These are phyloP conservation scores for Rhabdomys dilectus DNA, from an alignment of 2,113 vertebrate species.

Conservation along the genomic window DNA sequence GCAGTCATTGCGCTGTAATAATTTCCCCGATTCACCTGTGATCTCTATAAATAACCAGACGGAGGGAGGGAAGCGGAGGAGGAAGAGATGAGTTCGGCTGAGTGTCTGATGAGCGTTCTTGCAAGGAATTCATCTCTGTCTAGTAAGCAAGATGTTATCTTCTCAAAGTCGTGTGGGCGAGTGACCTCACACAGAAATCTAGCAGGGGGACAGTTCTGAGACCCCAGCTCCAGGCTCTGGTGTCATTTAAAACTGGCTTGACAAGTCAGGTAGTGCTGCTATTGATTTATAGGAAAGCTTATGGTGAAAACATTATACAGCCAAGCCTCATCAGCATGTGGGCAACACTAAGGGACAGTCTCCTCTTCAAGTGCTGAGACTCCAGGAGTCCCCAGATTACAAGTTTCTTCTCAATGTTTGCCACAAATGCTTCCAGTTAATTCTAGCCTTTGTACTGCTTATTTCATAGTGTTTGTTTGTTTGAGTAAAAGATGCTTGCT, in stretches of 20 bases:
- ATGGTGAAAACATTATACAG: slow-evolving; percentile 73
- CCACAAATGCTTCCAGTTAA: not conserved
- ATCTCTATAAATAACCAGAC: slow-evolving; percentile 87
- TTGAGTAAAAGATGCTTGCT: not conserved
- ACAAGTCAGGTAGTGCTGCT: slow-evolving; percentile 70
- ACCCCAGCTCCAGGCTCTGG: not conserved
- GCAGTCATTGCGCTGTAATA: slow-evolving; percentile 88
- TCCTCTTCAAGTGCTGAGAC: slow-evolving; percentile 72
- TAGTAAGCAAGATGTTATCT: slow-evolving; percentile 76
- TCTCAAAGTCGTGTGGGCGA: not conserved
- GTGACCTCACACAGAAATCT: not conserved
- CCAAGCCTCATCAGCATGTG: slow-evolving; percentile 41
- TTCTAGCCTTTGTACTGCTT: not conserved
- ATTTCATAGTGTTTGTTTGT: not conserved
- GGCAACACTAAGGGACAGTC: slow-evolving; percentile 66
- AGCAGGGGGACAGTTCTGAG: slow-evolving; percentile 30
- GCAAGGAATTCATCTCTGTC: slow-evolving; percentile 85
- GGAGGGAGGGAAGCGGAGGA: slow-evolving; percentile 55
- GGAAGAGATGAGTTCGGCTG: slow-evolving; percentile 84
- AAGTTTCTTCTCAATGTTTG: slow-evolving; percentile 50
- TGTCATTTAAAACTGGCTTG: slow-evolving; percentile 75
- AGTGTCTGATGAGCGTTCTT: slow-evolving; percentile 81
- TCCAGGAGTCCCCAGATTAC: not conserved
- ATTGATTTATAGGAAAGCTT: slow-evolving; percentile 80
- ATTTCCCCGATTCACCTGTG: slow-evolving; percentile 88